A percentile compares a stretch with the other conserved stretches of the same genome.
phyloP scores from a whole-genome alignment of 2,797 vertebrate species.

The Spinus pinus region DNA sequence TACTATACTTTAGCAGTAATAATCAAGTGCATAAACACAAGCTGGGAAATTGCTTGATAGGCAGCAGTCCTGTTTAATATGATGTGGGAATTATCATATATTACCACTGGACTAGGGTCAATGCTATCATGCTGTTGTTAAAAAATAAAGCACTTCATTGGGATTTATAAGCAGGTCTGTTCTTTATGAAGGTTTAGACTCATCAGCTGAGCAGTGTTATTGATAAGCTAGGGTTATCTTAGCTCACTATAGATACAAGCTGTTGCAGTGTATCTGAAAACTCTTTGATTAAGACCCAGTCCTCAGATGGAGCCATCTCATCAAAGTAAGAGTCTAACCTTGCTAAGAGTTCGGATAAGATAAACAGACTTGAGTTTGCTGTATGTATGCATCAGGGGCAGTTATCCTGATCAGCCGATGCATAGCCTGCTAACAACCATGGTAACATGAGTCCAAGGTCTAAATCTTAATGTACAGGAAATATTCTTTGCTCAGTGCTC shows the following conservation, averaged over 20 bases:
- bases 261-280: neutral
- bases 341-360: neutral
- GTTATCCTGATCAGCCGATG: neutral
- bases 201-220: neutral
- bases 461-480: neutral
- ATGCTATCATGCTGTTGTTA: neutral
- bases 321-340: constrained; percentile 23
- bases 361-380: constrained; percentile 8
- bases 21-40: neutral
- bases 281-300: constrained; percentile 31
- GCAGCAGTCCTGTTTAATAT: neutral
- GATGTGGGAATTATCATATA: neutral
- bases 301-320: neutral
- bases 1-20: neutral
- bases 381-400: neutral
- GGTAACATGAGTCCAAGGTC: neutral
- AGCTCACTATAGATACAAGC: neutral
- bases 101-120: neutral
- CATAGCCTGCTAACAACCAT: neutral
- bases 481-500: neutral
- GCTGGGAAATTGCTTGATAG: neutral
- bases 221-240: neutral
- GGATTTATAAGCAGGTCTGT: constrained; percentile 9
- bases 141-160: neutral
- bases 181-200: constrained; percentile 22